Evolutionary conservation across 1,140 invertebrate species (phyloP).

Genomic region (Rhopalosiphum maidis): DNA sequence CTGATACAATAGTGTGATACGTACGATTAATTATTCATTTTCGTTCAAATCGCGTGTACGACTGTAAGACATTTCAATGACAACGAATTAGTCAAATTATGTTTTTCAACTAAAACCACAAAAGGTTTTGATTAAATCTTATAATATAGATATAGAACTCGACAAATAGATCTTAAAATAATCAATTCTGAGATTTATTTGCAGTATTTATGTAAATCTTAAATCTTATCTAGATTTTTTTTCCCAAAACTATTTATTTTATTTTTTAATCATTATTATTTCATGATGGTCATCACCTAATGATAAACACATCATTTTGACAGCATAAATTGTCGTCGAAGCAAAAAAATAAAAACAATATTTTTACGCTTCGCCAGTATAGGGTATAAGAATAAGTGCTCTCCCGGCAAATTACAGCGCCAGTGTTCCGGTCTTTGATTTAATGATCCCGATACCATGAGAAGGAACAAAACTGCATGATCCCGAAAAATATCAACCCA

Average conservation of each 20-base stretch:
- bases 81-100: neutral
- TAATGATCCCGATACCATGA: neutral
- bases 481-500: neutral
- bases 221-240: neutral
- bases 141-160: neutral
- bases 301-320: neutral
- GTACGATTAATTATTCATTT: neutral
- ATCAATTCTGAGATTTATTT: neutral
- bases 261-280: neutral
- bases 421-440: constrained; percentile 41
- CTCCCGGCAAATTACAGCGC: constrained; percentile 17
- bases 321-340: constrained; percentile 5
- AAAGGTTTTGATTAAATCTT: neutral
- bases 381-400: neutral
- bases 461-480: neutral
- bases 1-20: neutral
- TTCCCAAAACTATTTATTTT: neutral
- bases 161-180: neutral
- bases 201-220: neutral
- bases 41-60: neutral
- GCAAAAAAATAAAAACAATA: constrained; percentile 47
- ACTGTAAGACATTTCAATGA: neutral
- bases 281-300: neutral
- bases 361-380: constrained; percentile 10
- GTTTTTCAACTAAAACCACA: neutral